A percentile compares a stretch with the other conserved stretches of the same genome.
These are phyloP conservation scores for Poliocrania exsul DNA, from an alignment of 2,797 vertebrate species.

Conservation along the genomic window DNA sequence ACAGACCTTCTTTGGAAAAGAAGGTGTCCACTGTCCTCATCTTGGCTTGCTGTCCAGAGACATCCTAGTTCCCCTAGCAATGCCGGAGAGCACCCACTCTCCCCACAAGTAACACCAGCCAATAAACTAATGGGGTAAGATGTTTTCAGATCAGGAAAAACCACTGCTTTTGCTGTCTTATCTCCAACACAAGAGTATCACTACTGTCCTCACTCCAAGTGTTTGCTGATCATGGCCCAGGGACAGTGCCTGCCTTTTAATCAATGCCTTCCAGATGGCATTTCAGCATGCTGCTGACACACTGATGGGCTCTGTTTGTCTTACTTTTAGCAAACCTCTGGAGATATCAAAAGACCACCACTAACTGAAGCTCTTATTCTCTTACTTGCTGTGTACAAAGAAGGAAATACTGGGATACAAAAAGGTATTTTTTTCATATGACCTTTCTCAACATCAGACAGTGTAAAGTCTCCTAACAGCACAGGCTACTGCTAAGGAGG, in stretches of 20 bases:
- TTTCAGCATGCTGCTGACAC: not conserved
- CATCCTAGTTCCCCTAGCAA: not conserved
- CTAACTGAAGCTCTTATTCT: not conserved
- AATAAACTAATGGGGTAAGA: not conserved
- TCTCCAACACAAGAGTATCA: accelerated
- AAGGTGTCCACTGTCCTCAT: not conserved
- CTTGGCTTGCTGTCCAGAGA: not conserved
- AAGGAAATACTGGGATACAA: slow-evolving; percentile 9
- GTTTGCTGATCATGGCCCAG: not conserved
- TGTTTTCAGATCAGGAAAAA: not conserved
- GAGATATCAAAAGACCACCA: not conserved
- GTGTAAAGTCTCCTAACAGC: not conserved
- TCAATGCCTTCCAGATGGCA: not conserved
- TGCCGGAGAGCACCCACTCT: not conserved
- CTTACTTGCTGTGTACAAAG: not conserved
- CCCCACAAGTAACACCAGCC: not conserved
- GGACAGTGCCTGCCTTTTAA: not conserved
- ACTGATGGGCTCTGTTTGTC: not conserved
- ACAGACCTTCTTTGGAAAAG: not conserved
- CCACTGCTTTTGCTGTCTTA: not conserved
- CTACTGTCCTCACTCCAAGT: not conserved
- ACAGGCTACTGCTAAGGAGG: not conserved
- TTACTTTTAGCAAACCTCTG: not conserved
- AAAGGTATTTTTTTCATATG: not conserved
- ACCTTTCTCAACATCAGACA: not conserved